These are phyloP conservation scores for Lobophora halterata DNA, from an alignment of 2,888 invertebrate genomes.

Conservation along the genomic window DNA sequence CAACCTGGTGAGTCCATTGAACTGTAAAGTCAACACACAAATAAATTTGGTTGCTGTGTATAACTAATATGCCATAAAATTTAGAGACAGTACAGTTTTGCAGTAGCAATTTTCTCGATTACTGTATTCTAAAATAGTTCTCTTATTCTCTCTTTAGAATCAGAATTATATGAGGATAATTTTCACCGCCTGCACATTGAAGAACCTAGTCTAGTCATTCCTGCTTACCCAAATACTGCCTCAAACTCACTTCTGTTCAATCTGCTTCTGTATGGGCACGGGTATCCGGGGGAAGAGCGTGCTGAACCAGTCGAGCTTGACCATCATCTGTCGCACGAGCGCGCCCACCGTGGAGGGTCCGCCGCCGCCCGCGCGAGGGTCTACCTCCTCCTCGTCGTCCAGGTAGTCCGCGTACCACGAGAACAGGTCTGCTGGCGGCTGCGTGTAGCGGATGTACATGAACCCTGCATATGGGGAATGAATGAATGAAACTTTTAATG, in stretches of 20 bases:
- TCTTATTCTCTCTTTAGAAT: too few relatives aligned
- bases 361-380: constrained; percentile 98
- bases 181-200: too few relatives aligned
- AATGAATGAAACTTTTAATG: too few relatives aligned
- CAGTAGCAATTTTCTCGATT: too few relatives aligned
- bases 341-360: constrained; percentile 95
- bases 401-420: constrained; percentile 98
- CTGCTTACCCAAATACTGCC: too few relatives aligned
- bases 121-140: too few relatives aligned
- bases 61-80: not conserved
- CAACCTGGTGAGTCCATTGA: not conserved
- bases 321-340: constrained; percentile 94
- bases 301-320: constrained; percentile 99
- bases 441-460: constrained; percentile 94
- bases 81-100: too few relatives aligned
- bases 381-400: constrained; percentile 97
- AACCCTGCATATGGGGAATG: too few relatives aligned
- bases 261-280: constrained; percentile 96
- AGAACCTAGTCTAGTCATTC: too few relatives aligned
- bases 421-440: constrained; percentile 96
- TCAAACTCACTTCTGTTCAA: constrained; percentile 85
- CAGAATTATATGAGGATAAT: too few relatives aligned
- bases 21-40: not conserved
- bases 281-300: constrained; percentile 99
- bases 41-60: not conserved